Evolutionary conservation across 1,140 invertebrate species (phyloP).

Genomic region (Seison nebaliae): DNA sequence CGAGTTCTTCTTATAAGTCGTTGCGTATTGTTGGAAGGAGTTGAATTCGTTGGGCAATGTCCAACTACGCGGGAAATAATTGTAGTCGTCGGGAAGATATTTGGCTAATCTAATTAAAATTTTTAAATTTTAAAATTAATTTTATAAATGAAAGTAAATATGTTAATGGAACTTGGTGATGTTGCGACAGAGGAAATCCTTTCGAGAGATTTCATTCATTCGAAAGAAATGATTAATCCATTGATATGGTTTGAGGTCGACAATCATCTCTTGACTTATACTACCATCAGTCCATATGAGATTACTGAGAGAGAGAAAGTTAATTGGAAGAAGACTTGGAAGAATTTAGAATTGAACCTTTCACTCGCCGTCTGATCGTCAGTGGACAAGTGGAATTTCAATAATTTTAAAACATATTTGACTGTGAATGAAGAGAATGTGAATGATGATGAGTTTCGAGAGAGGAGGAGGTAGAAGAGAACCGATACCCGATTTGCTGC

Average conservation of each 20-base stretch:
- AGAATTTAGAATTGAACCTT: no score
- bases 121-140: background rate
- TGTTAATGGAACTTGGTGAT: constrained; percentile 23
- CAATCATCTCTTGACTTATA: constrained; percentile 23
- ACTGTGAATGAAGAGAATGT: no score
- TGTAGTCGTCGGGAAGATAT: constrained; percentile 22
- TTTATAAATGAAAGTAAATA: background rate
- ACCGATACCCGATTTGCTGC: no score
- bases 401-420: no score
- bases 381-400: no score
- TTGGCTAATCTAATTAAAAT: constrained; percentile 21
- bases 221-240: constrained; percentile 28
- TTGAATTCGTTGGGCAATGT: constrained; percentile 23
- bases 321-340: no score
- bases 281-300: constrained; percentile 26
- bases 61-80: constrained; percentile 27
- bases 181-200: constrained; percentile 25
- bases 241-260: constrained; percentile 25
- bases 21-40: constrained; percentile 20
- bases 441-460: no score
- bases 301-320: constrained; percentile 15
- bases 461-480: no score
- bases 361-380: no score
- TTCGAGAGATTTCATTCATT: constrained; percentile 27
- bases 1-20: constrained; percentile 21